Percentiles rank a stretch among this genome's conserved stretches.
Conservation (phyloP, 2,113 vertebrate species). For the Petrocephalus microphthalmus region DNA sequence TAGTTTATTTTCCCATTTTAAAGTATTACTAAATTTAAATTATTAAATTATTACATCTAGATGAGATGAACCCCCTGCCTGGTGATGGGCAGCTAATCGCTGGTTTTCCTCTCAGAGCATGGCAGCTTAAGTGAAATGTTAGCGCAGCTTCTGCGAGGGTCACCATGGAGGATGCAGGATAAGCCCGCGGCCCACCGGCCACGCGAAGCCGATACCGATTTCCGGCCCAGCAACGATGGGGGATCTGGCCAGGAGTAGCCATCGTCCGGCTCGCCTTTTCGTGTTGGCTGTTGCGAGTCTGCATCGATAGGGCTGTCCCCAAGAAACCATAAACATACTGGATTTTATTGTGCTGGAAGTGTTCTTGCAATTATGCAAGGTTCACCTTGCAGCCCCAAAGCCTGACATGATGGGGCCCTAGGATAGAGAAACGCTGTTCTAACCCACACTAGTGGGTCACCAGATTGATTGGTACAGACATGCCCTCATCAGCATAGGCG, state of each 20-base stretch:
- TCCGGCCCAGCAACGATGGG: too few species aligned
- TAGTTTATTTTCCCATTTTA: not conserved
- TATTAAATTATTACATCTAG: too few species aligned
- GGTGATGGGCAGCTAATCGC: not conserved
- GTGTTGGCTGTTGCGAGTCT: not conserved
- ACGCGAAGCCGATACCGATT: not conserved
- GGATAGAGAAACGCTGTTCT: not conserved
- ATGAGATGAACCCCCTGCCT: not conserved
- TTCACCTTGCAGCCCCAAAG: too few species aligned
- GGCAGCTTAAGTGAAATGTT: not conserved
- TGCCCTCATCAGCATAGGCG: not conserved
- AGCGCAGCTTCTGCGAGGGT: not conserved
- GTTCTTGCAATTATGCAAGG: too few species aligned
- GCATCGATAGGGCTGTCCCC: not conserved
- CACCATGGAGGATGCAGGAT: not conserved
- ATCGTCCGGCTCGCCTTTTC: not conserved
- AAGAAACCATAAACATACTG: not conserved
- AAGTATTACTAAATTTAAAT: too few species aligned
- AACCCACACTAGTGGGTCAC: not conserved
- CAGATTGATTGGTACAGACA: not conserved
- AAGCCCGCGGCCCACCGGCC: not conserved
- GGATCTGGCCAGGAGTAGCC: constrained; percentile 6
- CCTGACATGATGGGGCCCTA: too few species aligned
- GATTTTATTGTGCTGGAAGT: too few species aligned
- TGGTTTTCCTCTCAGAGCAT: not conserved